phyloP scores from a whole-genome alignment of 2,797 vertebrate species.

The Delichon dasypus region DNA sequence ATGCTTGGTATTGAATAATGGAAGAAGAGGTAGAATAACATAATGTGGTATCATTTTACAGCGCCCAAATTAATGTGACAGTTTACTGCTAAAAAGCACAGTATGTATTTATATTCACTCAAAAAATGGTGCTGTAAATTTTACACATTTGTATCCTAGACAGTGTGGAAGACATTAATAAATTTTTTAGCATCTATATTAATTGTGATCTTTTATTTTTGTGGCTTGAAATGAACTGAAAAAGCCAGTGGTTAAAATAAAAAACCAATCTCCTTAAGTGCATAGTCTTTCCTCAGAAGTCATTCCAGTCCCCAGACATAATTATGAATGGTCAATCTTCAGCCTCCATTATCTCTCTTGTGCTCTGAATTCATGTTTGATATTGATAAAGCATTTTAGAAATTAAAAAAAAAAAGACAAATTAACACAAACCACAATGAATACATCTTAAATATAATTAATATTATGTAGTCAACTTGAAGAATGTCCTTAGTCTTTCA shows the following conservation, averaged over 20 bases:
- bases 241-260: neutral
- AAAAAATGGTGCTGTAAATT: neutral
- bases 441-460: neutral
- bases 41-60: neutral
- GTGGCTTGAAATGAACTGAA: neutral
- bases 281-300: neutral
- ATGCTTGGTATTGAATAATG: neutral
- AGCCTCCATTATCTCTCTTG: neutral
- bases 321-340: neutral
- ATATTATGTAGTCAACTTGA: neutral
- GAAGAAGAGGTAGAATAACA: neutral
- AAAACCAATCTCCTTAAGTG: neutral
- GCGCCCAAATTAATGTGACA: neutral
- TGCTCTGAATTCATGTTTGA: neutral
- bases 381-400: neutral
- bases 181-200: neutral
- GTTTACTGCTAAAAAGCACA: neutral
- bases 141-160: neutral
- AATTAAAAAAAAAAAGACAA: neutral
- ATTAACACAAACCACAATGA: neutral
- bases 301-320: neutral
- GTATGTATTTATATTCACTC: neutral
- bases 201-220: neutral
- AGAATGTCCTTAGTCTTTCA: neutral
- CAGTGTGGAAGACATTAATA: neutral